Conservation (phyloP, 30 jellyfish, hydroid and myxozoan species). For the Chironex yamaguchii region DNA sequence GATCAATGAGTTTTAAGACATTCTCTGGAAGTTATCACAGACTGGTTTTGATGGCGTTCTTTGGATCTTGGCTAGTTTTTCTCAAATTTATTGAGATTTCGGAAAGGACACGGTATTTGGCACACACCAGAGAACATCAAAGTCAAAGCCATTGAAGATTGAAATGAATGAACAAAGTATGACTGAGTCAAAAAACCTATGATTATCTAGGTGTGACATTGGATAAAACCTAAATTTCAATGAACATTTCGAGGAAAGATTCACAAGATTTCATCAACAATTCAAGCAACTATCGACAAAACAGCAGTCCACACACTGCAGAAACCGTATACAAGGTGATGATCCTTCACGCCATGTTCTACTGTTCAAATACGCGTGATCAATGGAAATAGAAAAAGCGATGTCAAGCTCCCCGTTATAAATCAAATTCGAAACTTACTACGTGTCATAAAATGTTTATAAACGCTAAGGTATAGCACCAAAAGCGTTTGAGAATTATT, state of each 20-base stretch:
- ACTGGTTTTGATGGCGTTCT: no score
- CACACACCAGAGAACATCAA: conserved; percentile 34
- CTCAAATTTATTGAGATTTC: no score
- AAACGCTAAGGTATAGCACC: no score
- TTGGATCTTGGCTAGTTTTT: no score
- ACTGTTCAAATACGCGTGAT: conserved; percentile 47
- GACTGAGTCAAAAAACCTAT: conserved; percentile 49
- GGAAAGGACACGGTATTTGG: no score
- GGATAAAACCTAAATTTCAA: conserved; percentile 24
- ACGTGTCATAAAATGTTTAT: no score
- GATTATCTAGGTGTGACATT: conserved; percentile 30
- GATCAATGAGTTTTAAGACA: no score
- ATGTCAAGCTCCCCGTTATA: no score
- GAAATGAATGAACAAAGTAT: conserved; percentile 23
- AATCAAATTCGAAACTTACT: no score
- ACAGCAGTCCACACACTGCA: conserved; percentile 56
- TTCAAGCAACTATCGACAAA: conserved; percentile 36
- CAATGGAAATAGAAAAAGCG: no score
- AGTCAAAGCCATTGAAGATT: conserved; percentile 17
- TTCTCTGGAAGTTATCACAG: no score
- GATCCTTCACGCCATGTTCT: conserved; percentile 46
- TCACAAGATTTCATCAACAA: conserved; percentile 10
- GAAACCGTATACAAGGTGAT: conserved; percentile 24
- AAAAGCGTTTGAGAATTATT: conserved; percentile 11
- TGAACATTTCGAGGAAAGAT: conserved; percentile 24